phyloP scores from a whole-genome alignment of 2,113 vertebrate species.

The Dipodomys spectabilis region DNA sequence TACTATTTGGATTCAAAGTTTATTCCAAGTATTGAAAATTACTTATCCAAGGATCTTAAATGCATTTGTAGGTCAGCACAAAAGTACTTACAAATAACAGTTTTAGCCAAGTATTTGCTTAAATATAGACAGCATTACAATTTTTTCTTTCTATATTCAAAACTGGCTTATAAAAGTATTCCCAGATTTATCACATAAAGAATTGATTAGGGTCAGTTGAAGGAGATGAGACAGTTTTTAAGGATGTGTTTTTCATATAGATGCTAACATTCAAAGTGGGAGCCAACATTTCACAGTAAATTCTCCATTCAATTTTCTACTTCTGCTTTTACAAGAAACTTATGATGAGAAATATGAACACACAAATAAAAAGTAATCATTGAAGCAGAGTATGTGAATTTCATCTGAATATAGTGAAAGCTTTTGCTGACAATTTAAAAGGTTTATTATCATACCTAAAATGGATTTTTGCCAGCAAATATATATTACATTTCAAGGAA shows the following conservation, averaged over 20 bases:
- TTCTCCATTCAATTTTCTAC: background rate
- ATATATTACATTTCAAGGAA: background rate
- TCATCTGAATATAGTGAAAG: background rate
- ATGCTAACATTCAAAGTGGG: slow-evolving; percentile 34
- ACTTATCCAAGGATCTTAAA: slow-evolving; percentile 46
- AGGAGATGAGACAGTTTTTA: slow-evolving; percentile 19
- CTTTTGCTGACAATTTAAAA: background rate
- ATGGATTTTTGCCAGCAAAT: background rate
- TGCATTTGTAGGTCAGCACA: background rate
- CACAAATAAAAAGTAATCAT: background rate
- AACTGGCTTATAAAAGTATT: slow-evolving; percentile 20
- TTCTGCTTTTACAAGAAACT: background rate
- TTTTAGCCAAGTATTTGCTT: background rate
- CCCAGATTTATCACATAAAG: slow-evolving; percentile 57
- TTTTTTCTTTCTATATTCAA: slow-evolving; percentile 19
- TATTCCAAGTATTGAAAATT: background rate
- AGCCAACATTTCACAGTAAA: background rate
- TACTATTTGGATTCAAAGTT: slow-evolving; percentile 33
- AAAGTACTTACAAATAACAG: background rate
- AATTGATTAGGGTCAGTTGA: background rate
- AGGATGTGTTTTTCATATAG: slow-evolving; percentile 19
- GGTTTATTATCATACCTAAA: background rate
- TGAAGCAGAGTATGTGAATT: background rate
- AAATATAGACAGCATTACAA: background rate
- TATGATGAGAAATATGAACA: background rate